Evolutionary conservation across 2,888 invertebrate genomes (phyloP).

Genomic region (Tiliacea citrago): DNA sequence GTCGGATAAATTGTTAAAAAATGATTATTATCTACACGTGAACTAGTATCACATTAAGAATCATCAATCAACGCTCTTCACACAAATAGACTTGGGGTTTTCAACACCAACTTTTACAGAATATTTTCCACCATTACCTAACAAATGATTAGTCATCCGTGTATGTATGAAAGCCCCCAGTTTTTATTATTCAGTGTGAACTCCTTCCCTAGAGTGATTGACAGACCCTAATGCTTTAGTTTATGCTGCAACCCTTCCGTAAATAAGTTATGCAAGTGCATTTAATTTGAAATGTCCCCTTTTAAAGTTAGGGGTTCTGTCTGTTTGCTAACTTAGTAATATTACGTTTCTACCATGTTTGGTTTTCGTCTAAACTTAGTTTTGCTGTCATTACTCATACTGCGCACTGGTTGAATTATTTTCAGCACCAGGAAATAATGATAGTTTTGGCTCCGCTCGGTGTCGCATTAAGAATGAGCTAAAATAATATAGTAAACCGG

Average conservation of each 20-base stretch:
- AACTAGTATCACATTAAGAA: constrained; percentile 32
- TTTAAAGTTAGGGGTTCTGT: not conserved
- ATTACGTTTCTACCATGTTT: not conserved
- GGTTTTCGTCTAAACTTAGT: not conserved
- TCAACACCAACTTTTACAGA: constrained; percentile 35
- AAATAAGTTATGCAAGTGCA: not conserved
- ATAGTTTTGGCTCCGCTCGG: constrained; percentile 26
- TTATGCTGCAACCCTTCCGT: constrained; percentile 13
- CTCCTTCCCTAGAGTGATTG: constrained; percentile 9
- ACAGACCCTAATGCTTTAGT: constrained; percentile 27
- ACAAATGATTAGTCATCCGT: constrained; percentile 36
- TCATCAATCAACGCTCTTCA: constrained; percentile 56
- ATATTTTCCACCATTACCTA: constrained; percentile 50
- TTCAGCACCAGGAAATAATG: constrained; percentile 47
- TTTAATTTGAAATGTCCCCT: constrained; percentile 4
- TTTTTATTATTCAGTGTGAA: constrained; percentile 14
- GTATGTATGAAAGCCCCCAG: constrained; percentile 7
- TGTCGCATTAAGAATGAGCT: constrained; percentile 2
- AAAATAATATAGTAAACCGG: constrained; percentile 29
- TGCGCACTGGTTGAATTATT: constrained; percentile 20
- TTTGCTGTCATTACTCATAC: constrained; percentile 11
- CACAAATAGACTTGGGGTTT: constrained; percentile 52
- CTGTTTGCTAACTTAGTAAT: not conserved
- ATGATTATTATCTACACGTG: constrained; percentile 30
- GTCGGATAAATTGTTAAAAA: constrained; percentile 1